phyloP scores from a whole-genome alignment of 2,797 vertebrate genomes.

The Hippopotamyrus pictus region DNA sequence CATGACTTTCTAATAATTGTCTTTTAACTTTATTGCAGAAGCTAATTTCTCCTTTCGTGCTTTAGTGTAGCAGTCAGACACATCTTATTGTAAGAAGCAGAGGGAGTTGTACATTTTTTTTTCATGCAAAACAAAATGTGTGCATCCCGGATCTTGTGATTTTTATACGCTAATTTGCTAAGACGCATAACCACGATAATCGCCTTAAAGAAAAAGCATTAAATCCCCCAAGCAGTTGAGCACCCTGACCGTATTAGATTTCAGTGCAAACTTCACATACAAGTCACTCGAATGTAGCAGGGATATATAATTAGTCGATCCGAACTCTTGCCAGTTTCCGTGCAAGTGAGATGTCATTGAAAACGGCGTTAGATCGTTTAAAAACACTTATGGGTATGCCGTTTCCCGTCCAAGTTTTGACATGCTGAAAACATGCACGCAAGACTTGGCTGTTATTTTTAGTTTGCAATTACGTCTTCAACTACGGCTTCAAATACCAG shows the following conservation, averaged over 20 bases:
- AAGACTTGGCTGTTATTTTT: not conserved
- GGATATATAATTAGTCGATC: not conserved
- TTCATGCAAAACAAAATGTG: not conserved
- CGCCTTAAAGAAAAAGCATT: not conserved
- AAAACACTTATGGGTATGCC: not conserved
- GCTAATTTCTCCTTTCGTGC: not conserved
- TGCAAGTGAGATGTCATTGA: not conserved
- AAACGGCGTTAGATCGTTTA: not conserved
- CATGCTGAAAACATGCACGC: not conserved
- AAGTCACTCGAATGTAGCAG: conserved; percentile 1
- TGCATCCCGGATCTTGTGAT: not conserved
- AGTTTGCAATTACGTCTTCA: conserved; percentile 7
- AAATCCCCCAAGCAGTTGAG: not conserved
- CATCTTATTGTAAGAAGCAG: not conserved
- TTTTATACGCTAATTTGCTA: conserved; percentile 6
- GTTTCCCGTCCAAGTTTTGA: not conserved
- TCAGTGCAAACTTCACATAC: not conserved
- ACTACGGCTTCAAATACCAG: not conserved
- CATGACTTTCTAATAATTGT: not conserved
- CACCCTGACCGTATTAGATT: not conserved
- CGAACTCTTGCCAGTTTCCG: not conserved
- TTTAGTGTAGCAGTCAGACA: not conserved
- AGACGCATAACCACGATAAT: not conserved
- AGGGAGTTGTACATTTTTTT: not conserved
- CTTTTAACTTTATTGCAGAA: not conserved